These are phyloP conservation scores for Dolichallabes microphthalmus DNA, from an alignment of 2,113 vertebrate species.

Conservation along the genomic window DNA sequence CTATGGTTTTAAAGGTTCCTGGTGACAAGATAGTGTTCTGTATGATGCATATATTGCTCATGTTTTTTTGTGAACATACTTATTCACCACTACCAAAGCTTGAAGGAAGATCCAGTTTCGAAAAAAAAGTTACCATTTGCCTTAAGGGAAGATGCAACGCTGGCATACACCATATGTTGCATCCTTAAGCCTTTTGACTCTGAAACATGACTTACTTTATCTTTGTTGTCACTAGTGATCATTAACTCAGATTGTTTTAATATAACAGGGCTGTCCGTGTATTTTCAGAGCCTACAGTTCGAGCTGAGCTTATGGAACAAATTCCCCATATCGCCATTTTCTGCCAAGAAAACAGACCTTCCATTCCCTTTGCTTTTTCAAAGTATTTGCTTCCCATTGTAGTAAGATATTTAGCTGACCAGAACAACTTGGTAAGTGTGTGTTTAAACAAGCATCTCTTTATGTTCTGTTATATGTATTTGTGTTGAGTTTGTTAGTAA, in stretches of 20 bases:
- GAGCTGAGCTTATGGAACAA: constrained; percentile 89
- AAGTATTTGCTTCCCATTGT: constrained; percentile 87
- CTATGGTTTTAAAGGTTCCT: not conserved
- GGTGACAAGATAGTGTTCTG: not conserved
- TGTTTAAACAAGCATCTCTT: not conserved
- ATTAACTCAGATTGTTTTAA: not conserved
- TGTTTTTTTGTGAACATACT: not conserved
- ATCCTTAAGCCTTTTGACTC: constrained; percentile 7
- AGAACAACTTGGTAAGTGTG: constrained; percentile 83
- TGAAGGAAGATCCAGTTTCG: not conserved
- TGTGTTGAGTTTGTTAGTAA: not conserved
- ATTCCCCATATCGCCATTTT: constrained; percentile 88
- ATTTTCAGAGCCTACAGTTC: constrained; percentile 80
- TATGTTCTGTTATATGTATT: not conserved
- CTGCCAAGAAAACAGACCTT: constrained; percentile 86
- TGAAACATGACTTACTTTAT: constrained; percentile 14
- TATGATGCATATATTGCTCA: not conserved
- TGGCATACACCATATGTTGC: not conserved
- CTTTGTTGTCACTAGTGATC: not conserved
- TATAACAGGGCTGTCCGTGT: not conserved
- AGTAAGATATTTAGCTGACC: constrained; percentile 84
- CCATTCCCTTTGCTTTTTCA: constrained; percentile 83
- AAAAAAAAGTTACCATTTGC: constrained; percentile 6
- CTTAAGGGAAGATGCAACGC: not conserved
- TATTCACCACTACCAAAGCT: not conserved